Base-by-base conservation (phyloP, 2,113 vertebrate genomes). In the Sprattus sprattus region DNA sequence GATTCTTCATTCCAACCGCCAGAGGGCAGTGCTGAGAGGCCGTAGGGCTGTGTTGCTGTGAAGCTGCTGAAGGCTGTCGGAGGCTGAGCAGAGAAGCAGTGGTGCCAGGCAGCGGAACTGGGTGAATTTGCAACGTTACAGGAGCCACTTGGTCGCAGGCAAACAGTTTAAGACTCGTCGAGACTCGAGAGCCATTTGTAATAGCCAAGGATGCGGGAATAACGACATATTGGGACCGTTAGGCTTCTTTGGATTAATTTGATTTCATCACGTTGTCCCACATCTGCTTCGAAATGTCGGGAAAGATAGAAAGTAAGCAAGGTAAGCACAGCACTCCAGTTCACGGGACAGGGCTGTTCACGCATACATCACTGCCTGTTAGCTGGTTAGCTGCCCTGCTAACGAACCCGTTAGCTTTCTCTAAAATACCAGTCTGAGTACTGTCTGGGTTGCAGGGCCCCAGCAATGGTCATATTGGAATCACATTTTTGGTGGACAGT, bases 241-340 rank as follows among this genome's bases (percentile, higher is more conserved):
- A n/a, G 57, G 57, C 57, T 64, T 64, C 57, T 64, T 64, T 64
- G 57, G n/a, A 83, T 32, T 67, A 81, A 82, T 18, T 45, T 39
- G 50, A 9, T 10, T 22, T 45, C 22, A 47, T 22, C 25, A n/a
- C 28, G 39, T 11, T 15, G 28, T 5, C 32, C 71, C 50, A 22
- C 45, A 20, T 67, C 81, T 25, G 91, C 88, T 80, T 90, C 88
- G 92, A 95, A 91, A 96, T 96, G 95, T 96, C 95, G 92, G 95
- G 94, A 81, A 96, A 95, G 93, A 94, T 95, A 90, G 95, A 96
- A 88, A 95, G 94, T 90, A 96, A 96, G 88, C 95, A 95, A 93
- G 95, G 95, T 96, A 92, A 93, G 94, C 85, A 81, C 87, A 84
- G 52, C 82, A 85, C 85, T 83, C 32, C 49, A 20, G 67, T 47